A percentile compares a stretch with the other conserved stretches of the same genome.
Conservation (phyloP, 2,113 vertebrate species). For the Rhineura floridana region DNA sequence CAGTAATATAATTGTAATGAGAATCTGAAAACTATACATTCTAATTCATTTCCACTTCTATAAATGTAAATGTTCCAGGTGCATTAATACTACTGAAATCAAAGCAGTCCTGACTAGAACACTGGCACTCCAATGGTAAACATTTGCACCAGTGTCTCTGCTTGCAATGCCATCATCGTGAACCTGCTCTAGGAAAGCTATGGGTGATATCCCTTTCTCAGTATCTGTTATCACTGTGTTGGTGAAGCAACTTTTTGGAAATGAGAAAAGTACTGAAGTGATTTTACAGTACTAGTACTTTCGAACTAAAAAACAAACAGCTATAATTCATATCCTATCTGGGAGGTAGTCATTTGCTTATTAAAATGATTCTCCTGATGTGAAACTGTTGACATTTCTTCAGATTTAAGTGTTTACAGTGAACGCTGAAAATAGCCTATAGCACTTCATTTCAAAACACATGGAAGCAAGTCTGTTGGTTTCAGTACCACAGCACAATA, state of each 20-base stretch:
- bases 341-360: neutral
- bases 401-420: neutral
- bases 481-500: neutral
- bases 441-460: neutral
- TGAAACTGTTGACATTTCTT: neutral
- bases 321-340: neutral
- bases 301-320: neutral
- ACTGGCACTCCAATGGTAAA: neutral
- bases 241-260: neutral
- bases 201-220: neutral
- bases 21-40: accelerated
- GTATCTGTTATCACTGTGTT: neutral
- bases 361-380: neutral
- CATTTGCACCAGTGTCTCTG: neutral
- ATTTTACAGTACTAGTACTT: neutral
- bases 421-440: neutral
- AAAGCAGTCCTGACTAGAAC: neutral
- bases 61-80: neutral
- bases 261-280: neutral
- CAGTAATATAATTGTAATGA: neutral
- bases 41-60: neutral
- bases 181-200: neutral
- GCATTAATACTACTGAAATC: neutral
- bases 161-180: neutral
- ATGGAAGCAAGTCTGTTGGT: neutral